phyloP scores from a whole-genome alignment of 1,140 invertebrate genomes.

The Sycophaga agraensis region DNA sequence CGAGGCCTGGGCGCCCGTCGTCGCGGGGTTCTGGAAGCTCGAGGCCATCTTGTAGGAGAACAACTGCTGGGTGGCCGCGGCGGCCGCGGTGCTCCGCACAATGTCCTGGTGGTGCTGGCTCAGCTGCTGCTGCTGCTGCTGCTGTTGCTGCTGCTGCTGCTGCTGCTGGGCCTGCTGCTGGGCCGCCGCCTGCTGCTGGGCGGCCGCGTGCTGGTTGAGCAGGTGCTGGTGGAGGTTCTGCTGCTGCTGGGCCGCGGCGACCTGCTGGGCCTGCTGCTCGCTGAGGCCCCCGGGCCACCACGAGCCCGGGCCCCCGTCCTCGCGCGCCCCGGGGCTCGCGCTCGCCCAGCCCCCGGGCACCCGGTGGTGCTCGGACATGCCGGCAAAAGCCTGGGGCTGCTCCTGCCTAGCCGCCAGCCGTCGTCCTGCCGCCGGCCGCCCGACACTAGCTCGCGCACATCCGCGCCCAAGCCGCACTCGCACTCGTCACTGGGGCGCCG shows the following conservation, averaged over 20 bases:
- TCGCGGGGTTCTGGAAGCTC: slow-evolving; percentile 71
- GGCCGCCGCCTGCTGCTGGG: slow-evolving; percentile 49
- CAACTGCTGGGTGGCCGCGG: slow-evolving; percentile 70
- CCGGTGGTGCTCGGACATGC: slow-evolving; percentile 57
- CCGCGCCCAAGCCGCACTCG: slow-evolving; percentile 23
- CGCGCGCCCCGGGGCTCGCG: slow-evolving; percentile 56
- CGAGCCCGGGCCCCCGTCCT: slow-evolving; percentile 50
- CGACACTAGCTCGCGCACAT: slow-evolving; percentile 11
- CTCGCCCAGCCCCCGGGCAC: slow-evolving; percentile 57
- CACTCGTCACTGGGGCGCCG: no score
- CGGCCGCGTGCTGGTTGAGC: slow-evolving; percentile 47
- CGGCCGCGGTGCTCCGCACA: slow-evolving; percentile 60
- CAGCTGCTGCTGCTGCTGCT: slow-evolving; percentile 37
- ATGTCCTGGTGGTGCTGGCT: slow-evolving; percentile 56
- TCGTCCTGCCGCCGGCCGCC: background rate
- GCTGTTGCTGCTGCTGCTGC: slow-evolving; percentile 32
- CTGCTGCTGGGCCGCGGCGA: slow-evolving; percentile 52
- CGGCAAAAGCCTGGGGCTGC: no score
- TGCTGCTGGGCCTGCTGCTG: slow-evolving; percentile 50
- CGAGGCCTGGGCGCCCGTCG: slow-evolving; percentile 56
- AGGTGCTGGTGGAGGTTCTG: slow-evolving; percentile 56
- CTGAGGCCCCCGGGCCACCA: slow-evolving; percentile 55
- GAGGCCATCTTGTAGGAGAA: slow-evolving; percentile 84
- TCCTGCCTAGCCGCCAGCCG: no score
- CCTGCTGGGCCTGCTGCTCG: slow-evolving; percentile 39